A percentile compares a stretch with the other conserved stretches of the same genome.
phyloP scores from a whole-genome alignment of 2,888 invertebrate species.

The Dryomyza anilis region DNA sequence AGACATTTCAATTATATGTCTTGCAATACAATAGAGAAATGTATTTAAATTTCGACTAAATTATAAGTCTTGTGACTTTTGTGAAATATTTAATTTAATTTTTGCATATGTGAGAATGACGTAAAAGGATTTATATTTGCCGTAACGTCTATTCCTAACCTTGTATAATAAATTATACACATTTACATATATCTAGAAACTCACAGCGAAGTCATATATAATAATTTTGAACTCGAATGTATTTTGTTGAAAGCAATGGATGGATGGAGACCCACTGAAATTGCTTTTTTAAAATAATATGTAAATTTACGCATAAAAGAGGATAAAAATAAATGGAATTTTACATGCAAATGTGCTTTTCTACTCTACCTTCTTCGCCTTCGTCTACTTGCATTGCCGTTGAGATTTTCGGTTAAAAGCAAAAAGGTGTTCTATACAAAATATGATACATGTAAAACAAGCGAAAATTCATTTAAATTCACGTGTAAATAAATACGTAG shows the following conservation, averaged over 20 bases:
- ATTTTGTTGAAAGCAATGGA: background rate
- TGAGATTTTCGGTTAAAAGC: conserved; percentile 15
- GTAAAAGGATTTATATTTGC: too few relatives aligned
- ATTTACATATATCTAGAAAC: too few relatives aligned
- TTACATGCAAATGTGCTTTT: background rate
- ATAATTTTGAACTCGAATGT: background rate
- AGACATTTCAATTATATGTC: too few relatives aligned
- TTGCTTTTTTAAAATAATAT: conserved; percentile 11
- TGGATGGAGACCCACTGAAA: background rate
- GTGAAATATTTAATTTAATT: too few relatives aligned
- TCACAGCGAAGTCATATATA: background rate
- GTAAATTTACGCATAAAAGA: conserved; percentile 2
- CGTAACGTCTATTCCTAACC: too few relatives aligned
- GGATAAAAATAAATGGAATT: conserved; percentile 14
- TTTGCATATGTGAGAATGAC: too few relatives aligned
- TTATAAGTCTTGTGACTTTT: too few relatives aligned
- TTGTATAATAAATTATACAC: too few relatives aligned
- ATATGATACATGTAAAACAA: conserved; percentile 6
- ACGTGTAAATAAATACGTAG: conserved; percentile 11
- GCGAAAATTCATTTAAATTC: conserved; percentile 11
- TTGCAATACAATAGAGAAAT: too few relatives aligned
- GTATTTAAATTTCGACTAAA: too few relatives aligned
- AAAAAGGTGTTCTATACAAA: conserved; percentile 18
- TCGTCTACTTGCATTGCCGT: background rate
- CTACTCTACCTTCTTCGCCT: background rate